Evolutionary conservation across 2,797 vertebrate species (phyloP).

Genomic region (Falco biarmicus): DNA sequence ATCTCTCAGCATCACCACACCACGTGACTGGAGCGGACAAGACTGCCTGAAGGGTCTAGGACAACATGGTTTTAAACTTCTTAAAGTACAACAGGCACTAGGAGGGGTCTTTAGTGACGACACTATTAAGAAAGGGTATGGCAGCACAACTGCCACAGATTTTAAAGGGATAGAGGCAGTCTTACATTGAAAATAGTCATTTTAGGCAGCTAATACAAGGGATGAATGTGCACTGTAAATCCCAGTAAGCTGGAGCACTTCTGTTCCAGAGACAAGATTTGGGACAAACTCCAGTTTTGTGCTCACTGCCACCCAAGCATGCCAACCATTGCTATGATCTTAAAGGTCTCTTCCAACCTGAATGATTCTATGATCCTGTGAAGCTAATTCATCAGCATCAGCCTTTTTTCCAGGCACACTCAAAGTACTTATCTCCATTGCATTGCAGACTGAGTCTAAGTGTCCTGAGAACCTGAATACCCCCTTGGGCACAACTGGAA

Average conservation of each 20-base stretch:
- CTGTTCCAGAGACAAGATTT: background rate
- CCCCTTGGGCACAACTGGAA: background rate
- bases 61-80: background rate
- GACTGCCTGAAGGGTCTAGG: background rate
- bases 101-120: background rate
- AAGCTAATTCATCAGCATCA: background rate
- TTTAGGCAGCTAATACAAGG: background rate
- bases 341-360: background rate
- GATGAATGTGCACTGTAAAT: background rate
- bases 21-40: background rate
- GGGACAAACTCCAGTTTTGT: background rate
- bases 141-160: background rate
- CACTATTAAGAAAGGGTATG: background rate
- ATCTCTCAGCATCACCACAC: background rate
- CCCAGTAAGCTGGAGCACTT: background rate
- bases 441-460: background rate
- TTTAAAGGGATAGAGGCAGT: background rate
- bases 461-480: background rate
- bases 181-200: background rate
- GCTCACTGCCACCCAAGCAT: background rate
- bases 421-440: background rate
- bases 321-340: background rate
- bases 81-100: background rate
- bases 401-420: background rate
- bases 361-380: background rate